A percentile compares a stretch with the other conserved stretches of the same genome.
phyloP scores from a whole-genome alignment of 2,888 invertebrate genomes.

The Drosophila bunnanda region DNA sequence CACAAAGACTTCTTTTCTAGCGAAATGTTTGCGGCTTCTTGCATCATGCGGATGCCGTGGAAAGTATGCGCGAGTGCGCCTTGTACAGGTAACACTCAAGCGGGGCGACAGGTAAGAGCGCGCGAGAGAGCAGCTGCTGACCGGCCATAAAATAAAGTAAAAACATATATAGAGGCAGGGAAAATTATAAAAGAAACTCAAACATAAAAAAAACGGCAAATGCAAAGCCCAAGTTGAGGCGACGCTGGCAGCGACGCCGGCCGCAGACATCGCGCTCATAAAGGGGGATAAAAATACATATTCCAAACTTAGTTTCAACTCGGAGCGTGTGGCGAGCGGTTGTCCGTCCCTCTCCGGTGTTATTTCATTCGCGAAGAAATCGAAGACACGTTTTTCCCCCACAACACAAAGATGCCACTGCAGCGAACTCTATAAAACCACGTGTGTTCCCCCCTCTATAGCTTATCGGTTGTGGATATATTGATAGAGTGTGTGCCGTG shows the following conservation, averaged over 20 bases:
- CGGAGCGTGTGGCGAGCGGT: slow-evolving; percentile 58
- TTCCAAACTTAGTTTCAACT: slow-evolving; percentile 65
- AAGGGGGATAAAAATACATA: slow-evolving; percentile 51
- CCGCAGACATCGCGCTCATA: slow-evolving; percentile 47
- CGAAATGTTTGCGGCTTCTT: slow-evolving; percentile 61
- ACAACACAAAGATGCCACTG: background rate
- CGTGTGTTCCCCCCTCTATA: slow-evolving; percentile 38
- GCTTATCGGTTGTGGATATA: slow-evolving; percentile 24
- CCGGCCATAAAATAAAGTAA: slow-evolving; percentile 23
- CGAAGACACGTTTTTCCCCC: slow-evolving; percentile 17
- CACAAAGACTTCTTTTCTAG: slow-evolving; percentile 37
- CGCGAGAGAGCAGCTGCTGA: slow-evolving; percentile 21
- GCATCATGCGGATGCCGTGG: slow-evolving; percentile 59
- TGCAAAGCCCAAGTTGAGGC: slow-evolving; percentile 68
- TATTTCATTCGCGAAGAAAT: slow-evolving; percentile 3
- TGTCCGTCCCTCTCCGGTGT: background rate
- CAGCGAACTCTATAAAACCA: slow-evolving; percentile 36
- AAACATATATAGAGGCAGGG: too few species aligned
- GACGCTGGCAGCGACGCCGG: slow-evolving; percentile 21
- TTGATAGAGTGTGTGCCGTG: slow-evolving; percentile 9
- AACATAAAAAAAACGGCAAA: slow-evolving; percentile 32
- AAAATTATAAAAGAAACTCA: slow-evolving; percentile 6
- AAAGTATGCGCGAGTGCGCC: slow-evolving; percentile 23
- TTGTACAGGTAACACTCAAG: slow-evolving; percentile 21
- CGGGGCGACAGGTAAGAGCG: slow-evolving; percentile 31